Base-by-base conservation (phyloP, 2,888 invertebrate species). In the Caenorhabditis drosophilae region DNA sequence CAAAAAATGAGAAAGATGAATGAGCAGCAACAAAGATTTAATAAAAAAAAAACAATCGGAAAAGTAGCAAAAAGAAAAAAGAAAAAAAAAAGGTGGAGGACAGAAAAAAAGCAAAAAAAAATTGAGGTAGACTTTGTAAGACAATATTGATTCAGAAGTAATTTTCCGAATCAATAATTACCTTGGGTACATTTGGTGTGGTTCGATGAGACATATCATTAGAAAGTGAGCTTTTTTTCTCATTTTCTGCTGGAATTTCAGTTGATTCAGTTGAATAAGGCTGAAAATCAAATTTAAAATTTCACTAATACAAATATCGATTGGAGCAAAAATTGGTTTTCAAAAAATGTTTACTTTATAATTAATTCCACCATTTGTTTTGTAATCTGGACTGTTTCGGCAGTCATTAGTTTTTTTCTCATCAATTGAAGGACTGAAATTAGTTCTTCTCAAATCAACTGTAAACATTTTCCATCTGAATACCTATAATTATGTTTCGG, bases 401-500 rank as follows among this genome's bases (percentile, higher is more conserved):
- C 63, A 63, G 7, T 72, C 72, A 45, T 58, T 27, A n/a, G 60
- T 66, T 40, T 72, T 72, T 23, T 72, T 72, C 61, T 72, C 72
- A 9, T 69, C 69, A 16, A 69, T 46, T 12, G 63, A 63, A 12
- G 63, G 63, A 34, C 63, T 63, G 58, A 26, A 63, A 58, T 31
- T 9, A 31, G 6, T 31, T 31, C 31, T 31, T 12, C 12, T 31
- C 12, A 31, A 31, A 31, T 9, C 12, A 31, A 6, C 6, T 31
- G 12, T 31, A 31, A 31, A 31, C 6, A 9, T 12, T 22, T 41
- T 41, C 23, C 9, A 41, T 6, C n/a, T n/a, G n/a, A 22, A 18
- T 18, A 72, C 46, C 71, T 72, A 61, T 73, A 76, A 1, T 59
- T 70, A 26, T 67, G 67, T 52, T 76, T 76, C 18, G 76, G 76